Base-by-base conservation (phyloP, 2,888 invertebrate genomes). In the Eustalomyia histrio region DNA sequence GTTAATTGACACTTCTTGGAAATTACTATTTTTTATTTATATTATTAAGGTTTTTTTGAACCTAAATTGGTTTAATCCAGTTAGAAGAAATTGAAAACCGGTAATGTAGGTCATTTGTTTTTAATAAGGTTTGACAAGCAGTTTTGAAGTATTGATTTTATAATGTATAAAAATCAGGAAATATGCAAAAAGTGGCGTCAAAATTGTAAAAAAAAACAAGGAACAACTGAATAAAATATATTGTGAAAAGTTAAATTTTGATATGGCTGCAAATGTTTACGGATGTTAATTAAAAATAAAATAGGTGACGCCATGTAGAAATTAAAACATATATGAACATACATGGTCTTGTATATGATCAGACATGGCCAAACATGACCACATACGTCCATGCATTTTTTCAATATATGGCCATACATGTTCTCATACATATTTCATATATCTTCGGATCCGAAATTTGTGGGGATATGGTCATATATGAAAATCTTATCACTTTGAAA, bases 31-130 rank as follows among this genome's bases (percentile, higher is more conserved):
- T 14, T 12, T 39, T 29, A 6, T 29, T 6, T 6, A 39, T 12
- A 39, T 39, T 3, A 39, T 47, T 47, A 57, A 69, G 50, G 76
- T 69, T 69, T 76, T n/a, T n/a, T 69, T 76, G 76, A 69, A 76
- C 69, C 39, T 68, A 61, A 50, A 63, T 39, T 17, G n/a, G 52
- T 43, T 60, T 18, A 16, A 57, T 57, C 35, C 35, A 16, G 52
- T 65, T 35, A 52, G 10, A 16, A 52, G 10, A 16, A 21, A 16
- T 29, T 58, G 12, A 58, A 57, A 24, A 63, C 52, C 64, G 58
- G 58, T 55, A 58, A 47, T 55, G 17, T 61, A 55, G 68, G 33
- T 69, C 57, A 47, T 50, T 43, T 57, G 50, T 33, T 43, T 33
- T 43, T 63, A 69, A 47, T 61, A 35, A 65, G 14, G n/a, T 55